A percentile compares a stretch with the other conserved stretches of the same genome.
Evolutionary conservation across 2,113 vertebrate species (phyloP).

Genomic region (Coracopsis vasa): DNA sequence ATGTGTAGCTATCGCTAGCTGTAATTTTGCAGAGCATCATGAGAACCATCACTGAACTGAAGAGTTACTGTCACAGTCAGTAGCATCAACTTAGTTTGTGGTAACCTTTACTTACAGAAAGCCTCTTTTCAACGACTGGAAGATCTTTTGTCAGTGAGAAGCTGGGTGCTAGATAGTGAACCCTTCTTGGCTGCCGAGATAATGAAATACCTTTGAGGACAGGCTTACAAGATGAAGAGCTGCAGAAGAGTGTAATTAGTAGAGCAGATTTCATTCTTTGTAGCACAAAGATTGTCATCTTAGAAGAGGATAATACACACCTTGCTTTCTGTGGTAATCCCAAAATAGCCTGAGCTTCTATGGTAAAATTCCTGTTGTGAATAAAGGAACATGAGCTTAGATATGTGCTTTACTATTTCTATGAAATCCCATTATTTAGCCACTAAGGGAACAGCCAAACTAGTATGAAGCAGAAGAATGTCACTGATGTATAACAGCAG

Average conservation of each 20-base stretch:
- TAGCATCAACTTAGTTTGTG: not conserved
- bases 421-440: not conserved
- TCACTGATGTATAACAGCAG: not conserved
- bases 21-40: not conserved
- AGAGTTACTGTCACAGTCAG: not conserved
- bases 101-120: not conserved
- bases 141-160: not conserved
- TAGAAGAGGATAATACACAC: not conserved
- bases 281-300: not conserved
- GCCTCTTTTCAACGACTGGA: not conserved
- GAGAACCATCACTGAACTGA: not conserved
- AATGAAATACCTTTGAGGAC: not conserved
- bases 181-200: not conserved
- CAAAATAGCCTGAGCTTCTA: not conserved
- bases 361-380: not conserved
- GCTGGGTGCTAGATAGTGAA: not conserved
- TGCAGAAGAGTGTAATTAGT: not conserved
- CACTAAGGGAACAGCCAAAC: not conserved
- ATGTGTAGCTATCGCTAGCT: not conserved
- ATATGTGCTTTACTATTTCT: not conserved
- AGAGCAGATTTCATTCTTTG: slow-evolving; percentile 6
- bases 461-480: not conserved
- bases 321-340: not conserved
- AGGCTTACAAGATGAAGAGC: not conserved
- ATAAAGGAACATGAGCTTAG: not conserved